Evolutionary conservation across 2,113 vertebrate species (phyloP), one percentile per base, ranked within the genome.

Genomic region (Bubo scandiacus): DNA sequence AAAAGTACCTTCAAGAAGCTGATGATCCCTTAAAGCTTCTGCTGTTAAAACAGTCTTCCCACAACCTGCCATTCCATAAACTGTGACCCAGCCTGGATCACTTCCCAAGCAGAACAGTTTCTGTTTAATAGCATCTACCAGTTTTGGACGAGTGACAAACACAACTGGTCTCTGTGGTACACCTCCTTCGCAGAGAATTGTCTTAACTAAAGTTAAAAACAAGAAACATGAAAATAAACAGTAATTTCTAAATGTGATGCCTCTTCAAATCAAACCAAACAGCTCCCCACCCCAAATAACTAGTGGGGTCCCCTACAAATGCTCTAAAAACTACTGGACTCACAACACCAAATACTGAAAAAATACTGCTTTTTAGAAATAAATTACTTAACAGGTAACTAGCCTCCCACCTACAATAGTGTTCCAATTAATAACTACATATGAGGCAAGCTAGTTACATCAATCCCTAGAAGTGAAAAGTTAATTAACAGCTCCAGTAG

Each of bases 41-140:
- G 99, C 99, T 75, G 99, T 99, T 93, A 99, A 95, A 63, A 99
- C 98, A n/a, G 99, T 99, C 97, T 99, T 99, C 20, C 99, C 99
- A 18, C 99, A 99, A 72, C 99, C 99, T 34, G 99, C 99, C 99
- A 99, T 99, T 75, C 99, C 99, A 83, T 99, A 99, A 34, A 99
- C 97, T 4, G 98, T 98, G 72, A 99, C 98, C 99, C 99, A 99
- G 15, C 99, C 99, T 0, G 99, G 91, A 12, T 98, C 97, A 18
- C 18, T 97, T 90, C 97, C 97, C 90, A 99, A 95, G 34, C 83
- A 93, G 61, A 81, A 94, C 30, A 99, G 98, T 52, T 98, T 99
- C 92, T 99, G 96, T 89, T 99, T 98, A 96, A 99, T 96, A 57
- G 88, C 95, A 84, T 98, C 98, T 65, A 99, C 92, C 89, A 99